Base-by-base conservation (phyloP, 2,113 vertebrate genomes). In the Oxyruncus cristatus region DNA sequence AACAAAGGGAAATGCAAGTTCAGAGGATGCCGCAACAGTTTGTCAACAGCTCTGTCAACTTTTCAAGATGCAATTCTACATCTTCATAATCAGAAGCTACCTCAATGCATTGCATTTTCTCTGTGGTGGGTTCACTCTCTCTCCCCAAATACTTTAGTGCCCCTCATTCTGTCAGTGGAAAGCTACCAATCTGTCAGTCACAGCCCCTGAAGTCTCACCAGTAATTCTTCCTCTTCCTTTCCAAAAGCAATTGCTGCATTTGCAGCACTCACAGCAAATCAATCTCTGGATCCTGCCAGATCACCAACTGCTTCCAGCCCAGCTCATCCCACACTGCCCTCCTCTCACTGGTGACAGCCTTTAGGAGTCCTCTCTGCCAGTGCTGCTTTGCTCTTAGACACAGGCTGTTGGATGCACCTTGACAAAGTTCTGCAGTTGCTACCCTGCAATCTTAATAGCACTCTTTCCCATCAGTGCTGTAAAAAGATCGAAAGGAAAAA, bases 171-270 rank as follows among this genome's bases (percentile, higher is more conserved):
- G 85, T 92, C 92, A 88, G 37, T 96, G 92, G 95, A 97, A 96
- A 94, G 88, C 37, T 80, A 90, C 85, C 92, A 96, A 95, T 63
- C 92, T 95, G 96, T 95, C 96, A 96, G 52, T 96, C 93, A 96
- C 50, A 86, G 81, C 59, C 76, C 59, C 72, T 90, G 85, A 77
- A 85, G 42, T 90, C 90, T 95, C 95, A 91, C 93, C 93, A 95
- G 85, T 80, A 89, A 92, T 92, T 95, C 85, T 86, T 93, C 56
- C 85, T 78, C 72, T 90, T 67, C 22, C 79, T 86, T 94, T 94
- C 88, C 80, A 81, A 92, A 93, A 90, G 88, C 92, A 91, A 92
- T 93, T 93, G 76, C 92, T 87, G 73, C 77, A 88, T 75, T 74
- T 18, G 6, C 68, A 80, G 50, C 33, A 42, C 88, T 94, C 7